phyloP scores from a whole-genome alignment of 2,113 vertebrate genomes.

The Thomomys bottae region DNA sequence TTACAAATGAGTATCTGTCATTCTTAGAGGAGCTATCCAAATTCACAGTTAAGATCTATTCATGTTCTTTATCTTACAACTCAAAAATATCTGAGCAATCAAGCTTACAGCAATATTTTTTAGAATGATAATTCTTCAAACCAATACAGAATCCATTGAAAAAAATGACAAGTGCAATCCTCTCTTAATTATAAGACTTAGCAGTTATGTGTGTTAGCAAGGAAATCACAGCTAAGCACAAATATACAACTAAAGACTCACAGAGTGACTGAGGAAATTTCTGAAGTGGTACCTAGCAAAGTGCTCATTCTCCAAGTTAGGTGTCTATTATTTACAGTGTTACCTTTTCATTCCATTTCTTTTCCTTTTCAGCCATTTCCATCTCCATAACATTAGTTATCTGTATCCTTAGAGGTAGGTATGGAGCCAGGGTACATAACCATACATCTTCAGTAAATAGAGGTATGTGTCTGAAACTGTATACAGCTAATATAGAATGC shows the following conservation, averaged over 20 bases:
- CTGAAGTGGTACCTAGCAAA: neutral
- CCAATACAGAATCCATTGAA: neutral
- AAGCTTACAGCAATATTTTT: neutral
- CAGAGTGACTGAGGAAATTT: neutral
- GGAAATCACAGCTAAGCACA: neutral
- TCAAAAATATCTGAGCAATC: neutral
- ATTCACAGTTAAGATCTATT: neutral
- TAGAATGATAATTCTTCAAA: neutral
- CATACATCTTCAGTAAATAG: constrained; percentile 24
- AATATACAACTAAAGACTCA: neutral
- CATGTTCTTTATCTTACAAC: neutral
- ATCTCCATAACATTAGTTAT: constrained; percentile 1
- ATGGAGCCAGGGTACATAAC: neutral
- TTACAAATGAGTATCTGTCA: neutral
- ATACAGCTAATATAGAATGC: neutral
- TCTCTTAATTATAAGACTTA: neutral
- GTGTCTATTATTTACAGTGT: neutral
- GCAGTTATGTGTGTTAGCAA: too few relatives aligned
- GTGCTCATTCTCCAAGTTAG: neutral
- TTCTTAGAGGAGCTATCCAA: neutral
- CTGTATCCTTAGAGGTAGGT: neutral
- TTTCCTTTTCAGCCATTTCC: neutral
- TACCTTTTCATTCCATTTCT: neutral
- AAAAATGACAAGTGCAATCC: neutral
- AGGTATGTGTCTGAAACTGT: neutral